Evolutionary conservation across 2,888 invertebrate genomes (phyloP).

Genomic region (Pheosia tremula): DNA sequence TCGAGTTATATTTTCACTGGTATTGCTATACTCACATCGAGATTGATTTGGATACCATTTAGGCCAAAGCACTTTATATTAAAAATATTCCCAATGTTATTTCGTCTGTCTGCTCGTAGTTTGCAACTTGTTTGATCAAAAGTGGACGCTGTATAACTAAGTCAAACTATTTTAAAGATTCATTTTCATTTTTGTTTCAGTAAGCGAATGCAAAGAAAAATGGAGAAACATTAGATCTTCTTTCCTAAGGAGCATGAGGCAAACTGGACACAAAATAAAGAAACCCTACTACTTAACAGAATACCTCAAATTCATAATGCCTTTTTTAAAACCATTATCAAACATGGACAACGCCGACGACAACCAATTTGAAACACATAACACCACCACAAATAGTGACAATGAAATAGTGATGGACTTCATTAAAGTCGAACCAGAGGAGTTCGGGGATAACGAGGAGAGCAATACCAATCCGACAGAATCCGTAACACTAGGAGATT

Average conservation of each 20-base stretch:
- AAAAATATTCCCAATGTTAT: too few species aligned
- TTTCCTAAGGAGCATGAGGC: conserved; percentile 47
- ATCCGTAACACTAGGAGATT: conserved; percentile 20
- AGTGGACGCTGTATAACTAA: too few species aligned
- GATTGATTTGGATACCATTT: too few species aligned
- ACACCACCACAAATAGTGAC: conserved; percentile 10
- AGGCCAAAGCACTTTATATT: too few species aligned
- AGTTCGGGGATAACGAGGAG: conserved; percentile 16
- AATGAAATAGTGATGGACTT: conserved; percentile 17
- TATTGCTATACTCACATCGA: too few species aligned
- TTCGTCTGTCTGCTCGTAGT: too few species aligned
- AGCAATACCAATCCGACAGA: conserved; percentile 15
- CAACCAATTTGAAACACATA: conserved; percentile 17
- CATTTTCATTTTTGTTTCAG: conserved; percentile 32
- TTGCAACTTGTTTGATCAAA: too few species aligned
- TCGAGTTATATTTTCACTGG: too few species aligned
- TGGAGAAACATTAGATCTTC: conserved; percentile 53
- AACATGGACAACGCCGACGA: conserved; percentile 27
- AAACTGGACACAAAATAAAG: conserved; percentile 36
- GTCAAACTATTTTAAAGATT: too few species aligned
- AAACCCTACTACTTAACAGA: conserved; percentile 48
- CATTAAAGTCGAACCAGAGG: conserved; percentile 31
- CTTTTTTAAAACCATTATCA: conserved; percentile 44
- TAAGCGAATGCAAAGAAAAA: conserved; percentile 51
- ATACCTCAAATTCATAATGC: conserved; percentile 46